Evolutionary conservation across 2,113 vertebrate genomes (phyloP).

Genomic region (Tricholaema leucomelas): DNA sequence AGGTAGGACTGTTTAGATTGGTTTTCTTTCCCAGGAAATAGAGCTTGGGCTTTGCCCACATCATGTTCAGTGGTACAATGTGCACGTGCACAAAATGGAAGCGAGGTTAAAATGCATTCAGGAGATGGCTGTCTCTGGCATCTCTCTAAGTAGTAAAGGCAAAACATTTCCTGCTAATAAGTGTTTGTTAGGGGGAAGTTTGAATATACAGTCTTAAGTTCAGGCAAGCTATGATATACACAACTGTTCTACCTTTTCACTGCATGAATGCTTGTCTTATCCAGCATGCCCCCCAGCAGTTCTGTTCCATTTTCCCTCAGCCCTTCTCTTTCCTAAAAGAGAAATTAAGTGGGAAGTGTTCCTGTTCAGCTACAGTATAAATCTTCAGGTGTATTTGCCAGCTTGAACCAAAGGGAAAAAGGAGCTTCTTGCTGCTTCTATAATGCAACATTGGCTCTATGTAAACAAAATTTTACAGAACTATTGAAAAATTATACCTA

Average conservation of each 20-base stretch:
- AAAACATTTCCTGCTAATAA: background rate
- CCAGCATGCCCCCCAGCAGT: background rate
- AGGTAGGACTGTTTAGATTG: background rate
- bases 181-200: background rate
- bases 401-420: background rate
- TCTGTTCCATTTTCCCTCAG: background rate
- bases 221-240: background rate
- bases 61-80: background rate
- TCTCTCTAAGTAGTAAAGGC: background rate
- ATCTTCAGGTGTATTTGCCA: conserved; percentile 42
- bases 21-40: background rate
- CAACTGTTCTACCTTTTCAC: background rate
- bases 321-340: background rate
- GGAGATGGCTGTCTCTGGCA: background rate
- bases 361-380: background rate
- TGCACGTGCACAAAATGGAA: too few relatives aligned
- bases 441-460: background rate
- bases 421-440: background rate
- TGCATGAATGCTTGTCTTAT: background rate
- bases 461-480: background rate
- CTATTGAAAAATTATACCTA: background rate
- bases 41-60: background rate
- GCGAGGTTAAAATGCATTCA: background rate
- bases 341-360: background rate
- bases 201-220: background rate